These are phyloP conservation scores for Hydrophis major DNA, from an alignment of 2,797 vertebrate species.

Conservation along the genomic window DNA sequence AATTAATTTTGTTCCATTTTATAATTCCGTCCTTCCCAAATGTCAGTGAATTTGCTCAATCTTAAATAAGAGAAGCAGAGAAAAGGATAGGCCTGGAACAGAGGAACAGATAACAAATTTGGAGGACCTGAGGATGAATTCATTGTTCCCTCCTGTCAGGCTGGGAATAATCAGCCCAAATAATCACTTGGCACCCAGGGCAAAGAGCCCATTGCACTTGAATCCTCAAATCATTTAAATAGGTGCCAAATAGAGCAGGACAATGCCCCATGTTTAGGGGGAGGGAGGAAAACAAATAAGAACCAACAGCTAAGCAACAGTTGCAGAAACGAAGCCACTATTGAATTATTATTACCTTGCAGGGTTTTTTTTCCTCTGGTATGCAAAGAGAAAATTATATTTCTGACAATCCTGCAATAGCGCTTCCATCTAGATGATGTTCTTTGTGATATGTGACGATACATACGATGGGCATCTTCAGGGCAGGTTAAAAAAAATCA, in stretches of 20 bases:
- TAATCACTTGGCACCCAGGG: conserved; percentile 67
- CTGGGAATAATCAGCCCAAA: conserved; percentile 60
- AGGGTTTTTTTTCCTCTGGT: neutral
- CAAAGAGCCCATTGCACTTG: conserved; percentile 47
- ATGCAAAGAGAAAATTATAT: neutral
- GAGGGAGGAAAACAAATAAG: conserved; percentile 36
- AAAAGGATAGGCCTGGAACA: conserved; percentile 37
- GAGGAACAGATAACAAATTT: conserved; percentile 52
- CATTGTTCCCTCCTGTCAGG: conserved; percentile 68
- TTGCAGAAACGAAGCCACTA: neutral
- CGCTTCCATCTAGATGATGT: neutral
- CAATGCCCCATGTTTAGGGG: conserved; percentile 63
- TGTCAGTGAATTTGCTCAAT: conserved; percentile 47
- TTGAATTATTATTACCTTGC: neutral
- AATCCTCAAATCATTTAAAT: conserved; percentile 63
- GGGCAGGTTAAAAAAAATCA: neutral
- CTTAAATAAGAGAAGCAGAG: conserved; percentile 53
- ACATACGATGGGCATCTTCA: neutral
- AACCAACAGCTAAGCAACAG: conserved; percentile 32
- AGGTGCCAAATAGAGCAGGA: conserved; percentile 68
- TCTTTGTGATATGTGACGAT: neutral
- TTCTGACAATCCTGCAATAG: neutral
- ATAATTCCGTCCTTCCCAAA: conserved; percentile 29
- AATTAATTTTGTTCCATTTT: neutral
- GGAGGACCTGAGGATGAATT: conserved; percentile 53